Evolutionary conservation across 1,140 invertebrate genomes (phyloP), one percentile per base, ranked within the genome.

Genomic region (Sitodiplosis mosellana): DNA sequence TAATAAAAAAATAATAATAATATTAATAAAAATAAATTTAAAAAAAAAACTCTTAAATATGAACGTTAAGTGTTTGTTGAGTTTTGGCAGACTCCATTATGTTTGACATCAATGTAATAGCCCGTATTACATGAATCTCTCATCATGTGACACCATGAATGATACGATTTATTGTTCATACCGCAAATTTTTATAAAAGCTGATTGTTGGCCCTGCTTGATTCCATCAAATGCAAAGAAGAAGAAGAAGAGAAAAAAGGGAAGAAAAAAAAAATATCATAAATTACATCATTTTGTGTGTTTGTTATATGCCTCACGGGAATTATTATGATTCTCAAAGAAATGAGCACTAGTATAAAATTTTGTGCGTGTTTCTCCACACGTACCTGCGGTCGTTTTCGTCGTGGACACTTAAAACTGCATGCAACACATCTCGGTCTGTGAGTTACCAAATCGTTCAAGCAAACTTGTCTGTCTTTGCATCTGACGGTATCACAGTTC

Each of bases 341-440:
- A n/a, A n/a, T n/a, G n/a, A n/a, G n/a, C n/a, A n/a, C 33, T 34
- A 14, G 7, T 34, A 34, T 14, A 34, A 34, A 34, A 34, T 34
- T 34, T 14, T 14, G 33, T 7, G 7, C 14, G 33, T 34, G 7
- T 34, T 34, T 7, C 14, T 14, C 33, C 18, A 18, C 8, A 19
- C 20, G 15, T 63, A 19, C 69, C 66, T 12, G 60, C 60, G 7
- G 57, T 60, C 41, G 59, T 54, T n/a, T 54, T 59, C 54, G 70
- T 48, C 57, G 50, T 4, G 60, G 48, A 46, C 61, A 64, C 45
- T 64, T 64, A 49, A 62, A 62, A 49, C 73, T 75, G 59, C 85
- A 88, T 51, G 77, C 76, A 40, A 83, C 80, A 66, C 87, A 90
- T 33, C 80, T 67, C 1, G 87, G 86, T 53, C 74, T 71, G 11